phyloP scores from a whole-genome alignment of 2,888 invertebrate species.

The Danaus chrysippus region DNA sequence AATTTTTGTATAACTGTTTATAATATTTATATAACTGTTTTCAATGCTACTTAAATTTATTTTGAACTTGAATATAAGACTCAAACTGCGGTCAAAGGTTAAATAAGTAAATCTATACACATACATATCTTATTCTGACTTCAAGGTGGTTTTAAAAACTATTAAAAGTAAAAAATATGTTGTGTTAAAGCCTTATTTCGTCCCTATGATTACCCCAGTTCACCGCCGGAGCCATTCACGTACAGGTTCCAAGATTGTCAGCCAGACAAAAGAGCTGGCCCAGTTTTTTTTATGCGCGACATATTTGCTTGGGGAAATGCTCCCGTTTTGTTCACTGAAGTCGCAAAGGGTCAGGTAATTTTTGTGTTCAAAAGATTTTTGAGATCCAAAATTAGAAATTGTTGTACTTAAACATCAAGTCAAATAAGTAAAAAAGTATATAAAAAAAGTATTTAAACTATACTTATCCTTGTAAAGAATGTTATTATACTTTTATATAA shows the following conservation, averaged over 20 bases:
- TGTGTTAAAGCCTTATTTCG: background rate
- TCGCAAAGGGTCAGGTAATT: constrained; percentile 4
- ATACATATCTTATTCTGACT: too few species aligned
- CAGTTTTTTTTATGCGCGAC: constrained; percentile 18
- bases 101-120: too few species aligned
- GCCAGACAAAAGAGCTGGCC: constrained; percentile 18
- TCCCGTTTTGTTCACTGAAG: constrained; percentile 5
- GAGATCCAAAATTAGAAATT: background rate
- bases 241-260: constrained; percentile 10
- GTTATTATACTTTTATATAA: background rate
- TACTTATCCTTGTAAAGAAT: too few species aligned
- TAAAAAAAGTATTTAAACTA: too few species aligned
- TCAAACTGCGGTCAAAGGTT: too few species aligned
- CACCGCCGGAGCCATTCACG: background rate
- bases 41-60: too few species aligned
- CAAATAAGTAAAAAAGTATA: too few species aligned
- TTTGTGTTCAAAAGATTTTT: background rate
- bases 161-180: background rate
- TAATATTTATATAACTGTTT: too few species aligned
- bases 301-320: constrained; percentile 19
- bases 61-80: too few species aligned
- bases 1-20: too few species aligned
- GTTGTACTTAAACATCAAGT: constrained; percentile 1
- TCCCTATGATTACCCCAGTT: constrained; percentile 3
- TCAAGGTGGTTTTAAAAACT: background rate